phyloP scores from a whole-genome alignment of 2,888 invertebrate species.

The Sisyra nigra region DNA sequence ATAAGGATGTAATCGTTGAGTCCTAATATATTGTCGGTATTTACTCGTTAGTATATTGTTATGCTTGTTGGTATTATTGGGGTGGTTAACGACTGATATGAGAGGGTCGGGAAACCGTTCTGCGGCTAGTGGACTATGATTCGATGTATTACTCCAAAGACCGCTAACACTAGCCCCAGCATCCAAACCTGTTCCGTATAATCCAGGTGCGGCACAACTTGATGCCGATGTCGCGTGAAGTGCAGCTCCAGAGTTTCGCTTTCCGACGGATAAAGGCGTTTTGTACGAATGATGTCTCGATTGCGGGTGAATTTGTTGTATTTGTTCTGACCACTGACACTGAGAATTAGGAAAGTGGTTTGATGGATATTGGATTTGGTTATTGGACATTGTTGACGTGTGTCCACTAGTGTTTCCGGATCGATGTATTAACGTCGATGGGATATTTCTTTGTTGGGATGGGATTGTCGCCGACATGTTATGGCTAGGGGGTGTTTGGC shows the following conservation, averaged over 20 bases:
- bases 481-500: constrained; percentile 16
- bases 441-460: background rate
- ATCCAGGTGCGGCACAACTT: constrained; percentile 17
- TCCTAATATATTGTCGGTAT: constrained; percentile 38
- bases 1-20: constrained; percentile 40
- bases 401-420: background rate
- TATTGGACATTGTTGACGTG: background rate
- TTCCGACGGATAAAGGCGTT: constrained; percentile 3
- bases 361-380: constrained; percentile 10
- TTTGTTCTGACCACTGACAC: constrained; percentile 12
- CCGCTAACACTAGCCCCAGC: constrained; percentile 15
- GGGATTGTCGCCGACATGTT: background rate
- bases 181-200: constrained; percentile 9
- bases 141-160: constrained; percentile 23
- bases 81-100: constrained; percentile 1
- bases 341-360: constrained; percentile 10
- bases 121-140: constrained; percentile 25
- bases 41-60: constrained; percentile 26
- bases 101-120: constrained; percentile 8
- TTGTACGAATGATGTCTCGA: constrained; percentile 17
- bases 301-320: constrained; percentile 22
- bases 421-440: no score
- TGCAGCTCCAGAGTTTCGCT: background rate
- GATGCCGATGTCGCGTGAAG: constrained; percentile 15
- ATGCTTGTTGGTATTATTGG: constrained; percentile 1